Conservation (phyloP, 2,797 vertebrate species). For the Petrocephalus schoutedeni region DNA sequence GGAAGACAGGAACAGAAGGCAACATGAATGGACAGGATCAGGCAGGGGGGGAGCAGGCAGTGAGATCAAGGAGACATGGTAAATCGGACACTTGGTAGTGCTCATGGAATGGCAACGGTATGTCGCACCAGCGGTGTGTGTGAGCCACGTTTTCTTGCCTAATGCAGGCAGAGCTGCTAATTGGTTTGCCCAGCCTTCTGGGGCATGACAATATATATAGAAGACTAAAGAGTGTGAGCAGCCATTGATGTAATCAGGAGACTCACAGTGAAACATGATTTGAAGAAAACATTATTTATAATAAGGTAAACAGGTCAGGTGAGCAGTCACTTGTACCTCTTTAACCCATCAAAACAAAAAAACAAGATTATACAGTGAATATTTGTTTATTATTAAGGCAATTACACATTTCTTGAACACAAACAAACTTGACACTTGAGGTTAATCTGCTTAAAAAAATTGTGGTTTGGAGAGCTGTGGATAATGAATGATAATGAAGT, state of each 20-base stretch:
- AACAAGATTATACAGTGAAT: background rate
- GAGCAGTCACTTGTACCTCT: background rate
- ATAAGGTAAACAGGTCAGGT: background rate
- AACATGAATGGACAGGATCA: no score
- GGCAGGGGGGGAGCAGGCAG: no score
- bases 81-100: no score
- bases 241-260: background rate
- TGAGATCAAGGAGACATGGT: no score
- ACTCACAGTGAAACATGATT: background rate
- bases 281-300: background rate
- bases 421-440: background rate
- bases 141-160: no score
- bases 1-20: no score
- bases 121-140: no score
- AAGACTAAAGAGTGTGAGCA: background rate
- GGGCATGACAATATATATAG: background rate
- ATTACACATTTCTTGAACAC: background rate
- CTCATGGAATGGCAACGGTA: no score
- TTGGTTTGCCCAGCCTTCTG: no score
- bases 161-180: no score
- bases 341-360: background rate
- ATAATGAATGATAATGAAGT: background rate
- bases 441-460: background rate
- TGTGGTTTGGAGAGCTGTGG: background rate
- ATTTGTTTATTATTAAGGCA: conserved; percentile 2